Evolutionary conservation across 2,113 vertebrate genomes (phyloP), one percentile per base, ranked within the genome.

Genomic region (Hiodon alosoides): DNA sequence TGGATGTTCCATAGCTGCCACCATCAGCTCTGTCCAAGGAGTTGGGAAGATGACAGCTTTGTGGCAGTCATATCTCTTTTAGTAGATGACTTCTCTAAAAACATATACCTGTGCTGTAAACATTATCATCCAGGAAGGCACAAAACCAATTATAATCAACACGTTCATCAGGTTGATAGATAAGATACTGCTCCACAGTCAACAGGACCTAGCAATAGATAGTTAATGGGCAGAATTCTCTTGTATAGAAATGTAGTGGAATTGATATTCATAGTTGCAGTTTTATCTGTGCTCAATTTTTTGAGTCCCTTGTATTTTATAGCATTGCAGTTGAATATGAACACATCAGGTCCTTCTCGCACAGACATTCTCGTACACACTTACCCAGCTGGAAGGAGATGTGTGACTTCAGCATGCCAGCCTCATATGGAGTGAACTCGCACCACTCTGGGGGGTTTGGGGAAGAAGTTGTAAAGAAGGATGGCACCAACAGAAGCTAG

Each of bases 381-480:
- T 91, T 70, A 95, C 94, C 93, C 82, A 95, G 85, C 69, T 94
- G 80, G 79, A 87, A 95, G 78, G 91, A 90, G 80, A 95, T 87
- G 3, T 90, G 91, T 60, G 90, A 96, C 83, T 96, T 96, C 52
- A 87, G 88, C 48, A 96, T 83, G 61, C 93, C 85, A 0, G 96
- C 92, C 72, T 97, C 95, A 0, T 92, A 95, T 52, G 94, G 94
- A n/a, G 93, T 94, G 79, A 96, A 96, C 71, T 96, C 93, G 0
- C 88, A 82, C 93, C 94, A 96, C 82, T 95, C 94, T 96, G 13
- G 10, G 58, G 72, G 7, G 62, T 5, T 31, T 17, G 11, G 16
- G 57, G 16, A 9, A 59, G 58, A 3, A 59, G 10, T 14, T 14
- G n/a, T 71, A 51, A 68, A 77, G 7, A 58, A 60, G 55, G 31